Conservation (phyloP, 2,113 vertebrate genomes). For the Atherinomorus stipes region DNA sequence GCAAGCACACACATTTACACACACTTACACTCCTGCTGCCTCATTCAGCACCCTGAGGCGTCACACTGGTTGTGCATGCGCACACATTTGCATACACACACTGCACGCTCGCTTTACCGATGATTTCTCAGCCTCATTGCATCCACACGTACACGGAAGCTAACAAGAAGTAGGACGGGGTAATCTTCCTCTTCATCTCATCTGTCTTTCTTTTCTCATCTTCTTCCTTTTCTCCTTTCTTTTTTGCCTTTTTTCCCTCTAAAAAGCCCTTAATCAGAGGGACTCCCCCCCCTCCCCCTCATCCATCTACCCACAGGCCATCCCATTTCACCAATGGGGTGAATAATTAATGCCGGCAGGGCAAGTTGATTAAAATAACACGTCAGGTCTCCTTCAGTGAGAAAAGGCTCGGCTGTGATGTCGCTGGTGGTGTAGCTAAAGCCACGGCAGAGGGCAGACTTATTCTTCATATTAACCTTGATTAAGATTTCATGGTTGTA, state of each 20-base stretch:
- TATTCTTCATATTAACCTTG: conserved; percentile 57
- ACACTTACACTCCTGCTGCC: conserved; percentile 6
- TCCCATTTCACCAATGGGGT: conserved; percentile 78
- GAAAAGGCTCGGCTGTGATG: conserved; percentile 60
- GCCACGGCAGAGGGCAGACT: conserved; percentile 36
- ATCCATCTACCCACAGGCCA: conserved; percentile 48
- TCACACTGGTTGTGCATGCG: background rate
- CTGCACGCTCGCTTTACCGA: background rate
- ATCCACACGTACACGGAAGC: background rate
- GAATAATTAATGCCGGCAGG: conserved; percentile 82
- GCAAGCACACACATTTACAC: conserved; percentile 18
- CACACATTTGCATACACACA: conserved; percentile 11
- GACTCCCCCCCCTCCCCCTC: conserved; percentile 34
- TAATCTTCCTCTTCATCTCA: conserved; percentile 26
- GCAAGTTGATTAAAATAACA: conserved; percentile 81
- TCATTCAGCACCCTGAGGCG: conserved; percentile 23
- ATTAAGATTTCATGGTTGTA: conserved; percentile 55
- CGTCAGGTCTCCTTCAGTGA: conserved; percentile 73
- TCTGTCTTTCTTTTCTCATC: conserved; percentile 18
- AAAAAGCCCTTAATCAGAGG: conserved; percentile 60
- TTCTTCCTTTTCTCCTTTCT: background rate
- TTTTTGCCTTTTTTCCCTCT: background rate
- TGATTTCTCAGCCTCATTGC: conserved; percentile 6
- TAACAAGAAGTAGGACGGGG: conserved; percentile 34
- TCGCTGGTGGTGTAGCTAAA: conserved; percentile 21